Conservation (phyloP, 2,113 vertebrate species). For the Pomatorhinus ruficollis region DNA sequence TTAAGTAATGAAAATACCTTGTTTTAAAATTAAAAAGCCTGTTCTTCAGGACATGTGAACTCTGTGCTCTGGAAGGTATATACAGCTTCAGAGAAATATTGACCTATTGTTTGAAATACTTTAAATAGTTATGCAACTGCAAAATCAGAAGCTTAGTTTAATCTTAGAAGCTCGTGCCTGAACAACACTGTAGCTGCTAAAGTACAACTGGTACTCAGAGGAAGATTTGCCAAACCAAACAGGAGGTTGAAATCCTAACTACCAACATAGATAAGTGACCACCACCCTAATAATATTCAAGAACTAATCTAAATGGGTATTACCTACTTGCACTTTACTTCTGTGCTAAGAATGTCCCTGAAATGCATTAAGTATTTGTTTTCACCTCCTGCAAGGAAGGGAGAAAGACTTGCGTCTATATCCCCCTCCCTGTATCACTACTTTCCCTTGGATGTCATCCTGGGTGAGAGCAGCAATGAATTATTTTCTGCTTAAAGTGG, state of each 20-base stretch:
- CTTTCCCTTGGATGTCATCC: not conserved
- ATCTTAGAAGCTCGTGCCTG: not conserved
- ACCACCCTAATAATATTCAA: not conserved
- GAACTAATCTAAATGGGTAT: not conserved
- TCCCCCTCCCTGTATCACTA: rapidly evolving
- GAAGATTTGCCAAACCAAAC: not conserved
- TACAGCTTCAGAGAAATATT: not conserved
- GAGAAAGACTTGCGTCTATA: not conserved
- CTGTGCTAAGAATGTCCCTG: not conserved
- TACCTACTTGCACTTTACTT: not conserved
- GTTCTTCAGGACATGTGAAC: not conserved
- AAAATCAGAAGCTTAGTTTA: constrained; percentile 13
- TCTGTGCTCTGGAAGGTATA: not conserved
- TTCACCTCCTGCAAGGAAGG: not conserved
- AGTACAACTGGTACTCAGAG: not conserved
- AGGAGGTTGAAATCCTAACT: not conserved
- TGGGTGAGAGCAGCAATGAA: not conserved
- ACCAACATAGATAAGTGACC: not conserved
- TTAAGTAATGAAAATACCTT: not conserved
- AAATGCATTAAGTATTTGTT: not conserved
- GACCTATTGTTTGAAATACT: constrained; percentile 15
- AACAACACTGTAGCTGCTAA: not conserved
- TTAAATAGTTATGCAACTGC: not conserved
- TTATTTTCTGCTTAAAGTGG: not conserved
- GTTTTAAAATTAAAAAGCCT: not conserved